phyloP scores from a whole-genome alignment of 2,888 invertebrate genomes.

The Dasypolia templi region DNA sequence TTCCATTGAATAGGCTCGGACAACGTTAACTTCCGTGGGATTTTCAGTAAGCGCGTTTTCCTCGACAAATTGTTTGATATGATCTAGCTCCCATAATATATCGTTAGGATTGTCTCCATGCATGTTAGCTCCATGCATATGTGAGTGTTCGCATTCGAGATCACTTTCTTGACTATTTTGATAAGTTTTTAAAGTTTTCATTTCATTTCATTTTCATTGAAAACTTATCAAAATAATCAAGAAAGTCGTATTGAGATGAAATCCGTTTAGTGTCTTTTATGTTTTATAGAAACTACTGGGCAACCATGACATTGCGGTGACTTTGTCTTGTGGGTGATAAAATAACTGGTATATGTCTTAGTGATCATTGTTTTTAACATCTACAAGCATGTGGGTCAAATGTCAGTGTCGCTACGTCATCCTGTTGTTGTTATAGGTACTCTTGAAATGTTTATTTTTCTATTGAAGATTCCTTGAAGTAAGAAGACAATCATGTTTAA shows the following conservation, averaged over 20 bases:
- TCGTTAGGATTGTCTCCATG: constrained; percentile 51
- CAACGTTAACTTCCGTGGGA: constrained; percentile 61
- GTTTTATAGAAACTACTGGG: constrained; percentile 33
- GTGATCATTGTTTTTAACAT: constrained; percentile 70
- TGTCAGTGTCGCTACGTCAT: constrained; percentile 70
- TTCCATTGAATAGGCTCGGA: constrained; percentile 48
- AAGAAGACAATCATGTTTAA: too few relatives aligned
- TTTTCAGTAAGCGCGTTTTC: constrained; percentile 51
- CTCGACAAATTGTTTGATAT: constrained; percentile 60
- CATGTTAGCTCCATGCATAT: constrained; percentile 54
- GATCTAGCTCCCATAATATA: constrained; percentile 55
- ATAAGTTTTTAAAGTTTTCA: constrained; percentile 56
- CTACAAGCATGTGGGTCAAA: constrained; percentile 74
- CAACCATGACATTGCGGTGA: constrained; percentile 66
- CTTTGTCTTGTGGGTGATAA: constrained; percentile 64
- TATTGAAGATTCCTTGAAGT: too few relatives aligned
- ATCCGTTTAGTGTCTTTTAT: constrained; percentile 31
- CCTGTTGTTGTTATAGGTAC: constrained; percentile 64
- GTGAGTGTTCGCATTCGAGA: constrained; percentile 43
- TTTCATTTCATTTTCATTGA: too few relatives aligned
- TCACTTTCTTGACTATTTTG: constrained; percentile 60
- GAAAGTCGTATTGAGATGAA: constrained; percentile 50
- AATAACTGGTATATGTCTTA: constrained; percentile 60
- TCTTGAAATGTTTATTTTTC: constrained; percentile 3
- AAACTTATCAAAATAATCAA: too few relatives aligned